Base-by-base conservation (phyloP, 2,888 invertebrate species). In the Drosophila yooni region DNA sequence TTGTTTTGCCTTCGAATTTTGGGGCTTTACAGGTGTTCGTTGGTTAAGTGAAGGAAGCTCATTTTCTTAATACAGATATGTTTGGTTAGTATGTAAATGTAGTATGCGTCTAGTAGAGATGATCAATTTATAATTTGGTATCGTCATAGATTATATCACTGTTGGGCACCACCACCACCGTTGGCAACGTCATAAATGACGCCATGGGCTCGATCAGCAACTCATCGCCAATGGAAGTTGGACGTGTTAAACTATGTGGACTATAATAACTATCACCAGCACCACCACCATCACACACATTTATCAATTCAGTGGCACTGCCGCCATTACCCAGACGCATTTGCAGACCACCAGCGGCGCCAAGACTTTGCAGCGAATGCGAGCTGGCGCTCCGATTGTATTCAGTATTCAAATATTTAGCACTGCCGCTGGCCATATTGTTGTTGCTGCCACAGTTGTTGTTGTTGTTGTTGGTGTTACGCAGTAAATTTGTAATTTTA, bases 81-180 rank as follows among this genome's bases (percentile, higher is more conserved):
- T 85, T 50, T 33, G 40, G 50, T 54, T 65, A 48, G 59, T 15
- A 18, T 54, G 10, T 4, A 27, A 27, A 38, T 34, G 7, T 38
- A 25, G 34, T 29, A 36, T 25, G 38, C 25, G 25, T 57, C 21
- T 50, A 33, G 40, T 67, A 27, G 15, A 61, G 29, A 15, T 61
- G 21, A 25, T 29, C 29, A 15, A 21, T 83, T 90, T 91, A 93
- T 83, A 93, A 91, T 79, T 92, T 91, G 36, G 93, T 93, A 80
- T 93, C 93, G 77, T 92, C 92, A 66, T 92, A 83, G 52, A 77
- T 77, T 64, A 82, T 85, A 63, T 90, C 88, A 62, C 82, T 82
- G 69, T 92, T 91, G 65, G 93, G 92, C 84, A 93, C 92, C 57
- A 93, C 89, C 70, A 93, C 91, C 60, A 93, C 92, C 70, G 92